Base-by-base conservation (phyloP, 53 echinoderm and acorn worm species). In the Hippasteria phrygiana region DNA sequence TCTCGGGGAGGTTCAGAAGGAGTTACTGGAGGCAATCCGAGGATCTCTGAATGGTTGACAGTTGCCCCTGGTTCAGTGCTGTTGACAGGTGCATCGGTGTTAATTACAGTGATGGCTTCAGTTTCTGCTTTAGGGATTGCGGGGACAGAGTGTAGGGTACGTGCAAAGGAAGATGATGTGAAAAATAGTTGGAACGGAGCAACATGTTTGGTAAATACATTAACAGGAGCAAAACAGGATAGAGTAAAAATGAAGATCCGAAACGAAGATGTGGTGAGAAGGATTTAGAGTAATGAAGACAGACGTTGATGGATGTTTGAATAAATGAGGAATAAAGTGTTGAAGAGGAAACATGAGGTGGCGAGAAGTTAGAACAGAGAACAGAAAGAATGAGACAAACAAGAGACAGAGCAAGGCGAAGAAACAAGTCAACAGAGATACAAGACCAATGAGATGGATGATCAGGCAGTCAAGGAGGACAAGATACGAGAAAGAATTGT, bases 111-210 rank as follows among this genome's bases (percentile, higher is more conserved):
- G 20, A 55, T 56, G 26, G 40, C 42, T 85, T 70, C 71, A 37
- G 24, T 85, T 71, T 85, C 85, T 85, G 71, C 36, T 85, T 48
- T 42, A 3, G 43, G 43, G 53, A 70, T n/a, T n/a, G n/a, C n/a
- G 56, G 34, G 38, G 39, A 53, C 50, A 18, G 3, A 51, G 8
- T n/a, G n/a, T n/a, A 6, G 3, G 54, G 33, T 10, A 76, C 12
- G 53, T 17, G 33, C 53, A 53, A 76, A 54, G 48, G 7, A 2
- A 76, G 54, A 53, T 41, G 1, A 43, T 22, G 28, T 10, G 13
- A 31, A 46, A 74, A 11, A 74, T 29, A 8, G 3, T 38, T 42
- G 74, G 45, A 43, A 43, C 7, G 2, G 22, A 11, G 29, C n/a
- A 10, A 62, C 7, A 62, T 62, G 62, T 62, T 4, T 9, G 8